Evolutionary conservation across 1,140 invertebrate species (phyloP).

Genomic region (Achatina immaculata): DNA sequence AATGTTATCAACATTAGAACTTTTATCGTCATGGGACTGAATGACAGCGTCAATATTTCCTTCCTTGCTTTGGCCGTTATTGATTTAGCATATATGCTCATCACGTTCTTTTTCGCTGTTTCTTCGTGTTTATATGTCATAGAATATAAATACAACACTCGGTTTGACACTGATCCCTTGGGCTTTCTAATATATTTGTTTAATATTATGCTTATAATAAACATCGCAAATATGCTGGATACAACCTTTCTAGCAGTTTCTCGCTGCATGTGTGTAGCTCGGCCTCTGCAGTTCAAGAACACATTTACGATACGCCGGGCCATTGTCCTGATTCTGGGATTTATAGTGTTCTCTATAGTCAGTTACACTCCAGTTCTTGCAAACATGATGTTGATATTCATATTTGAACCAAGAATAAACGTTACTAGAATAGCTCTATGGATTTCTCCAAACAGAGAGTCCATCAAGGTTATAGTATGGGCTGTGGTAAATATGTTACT

Average conservation of each 20-base stretch:
- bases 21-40: constrained; percentile 2
- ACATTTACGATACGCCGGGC: too few species aligned
- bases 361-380: too few species aligned
- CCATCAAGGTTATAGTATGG: too few species aligned
- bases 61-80: constrained; percentile 1
- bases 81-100: background rate
- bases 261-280: background rate
- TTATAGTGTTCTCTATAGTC: too few species aligned
- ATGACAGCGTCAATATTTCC: constrained; percentile 12
- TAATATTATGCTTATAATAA: background rate
- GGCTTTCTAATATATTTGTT: background rate
- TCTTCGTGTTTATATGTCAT: background rate
- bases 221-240: background rate
- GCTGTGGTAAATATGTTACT: too few species aligned
- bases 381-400: too few species aligned
- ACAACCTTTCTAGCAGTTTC: constrained; percentile 13
- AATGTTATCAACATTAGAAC: constrained; percentile 16
- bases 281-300: too few species aligned
- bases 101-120: background rate
- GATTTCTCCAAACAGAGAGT: too few species aligned
- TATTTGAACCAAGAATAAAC: too few species aligned
- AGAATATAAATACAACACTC: background rate
- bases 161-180: background rate
- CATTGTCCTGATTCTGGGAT: too few species aligned
- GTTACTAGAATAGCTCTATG: too few species aligned